A percentile compares a stretch with the other conserved stretches of the same genome.
These are phyloP conservation scores for Brenthis hecate DNA, from an alignment of 2,888 invertebrate genomes.

Conservation along the genomic window DNA sequence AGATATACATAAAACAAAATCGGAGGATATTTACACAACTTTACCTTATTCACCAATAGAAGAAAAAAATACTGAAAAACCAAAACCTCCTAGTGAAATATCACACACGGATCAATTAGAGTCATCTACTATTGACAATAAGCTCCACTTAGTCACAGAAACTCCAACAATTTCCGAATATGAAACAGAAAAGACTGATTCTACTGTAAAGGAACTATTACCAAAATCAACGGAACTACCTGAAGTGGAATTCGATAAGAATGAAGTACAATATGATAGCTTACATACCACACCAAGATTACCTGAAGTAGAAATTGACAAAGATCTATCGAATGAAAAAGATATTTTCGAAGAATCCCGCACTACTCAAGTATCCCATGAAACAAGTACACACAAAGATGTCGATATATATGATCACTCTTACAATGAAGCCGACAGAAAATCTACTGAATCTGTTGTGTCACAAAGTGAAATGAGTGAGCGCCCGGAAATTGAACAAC, in stretches of 20 bases:
- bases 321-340: neutral
- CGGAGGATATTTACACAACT: slow-evolving; percentile 6
- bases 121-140: neutral
- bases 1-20: neutral
- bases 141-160: neutral
- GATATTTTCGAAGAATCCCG: slow-evolving; percentile 11
- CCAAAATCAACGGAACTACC: neutral
- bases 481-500: neutral
- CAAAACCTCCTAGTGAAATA: slow-evolving; percentile 4
- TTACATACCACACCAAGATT: slow-evolving; percentile 8
- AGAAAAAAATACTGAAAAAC: slow-evolving; percentile 1
- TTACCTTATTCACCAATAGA: neutral
- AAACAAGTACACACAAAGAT: slow-evolving; percentile 11
- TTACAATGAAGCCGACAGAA: neutral
- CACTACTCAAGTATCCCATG: slow-evolving; percentile 1
- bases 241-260: slow-evolving; percentile 2
- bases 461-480: slow-evolving; percentile 7
- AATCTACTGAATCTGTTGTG: slow-evolving; percentile 2
- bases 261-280: slow-evolving; percentile 1
- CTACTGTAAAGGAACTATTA: neutral
- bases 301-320: slow-evolving; percentile 11
- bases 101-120: neutral
- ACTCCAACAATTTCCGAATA: neutral
- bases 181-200: neutral
- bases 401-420: neutral